Base-by-base conservation (phyloP, 2,797 vertebrate species). In the Threskiornis aethiopicus region DNA sequence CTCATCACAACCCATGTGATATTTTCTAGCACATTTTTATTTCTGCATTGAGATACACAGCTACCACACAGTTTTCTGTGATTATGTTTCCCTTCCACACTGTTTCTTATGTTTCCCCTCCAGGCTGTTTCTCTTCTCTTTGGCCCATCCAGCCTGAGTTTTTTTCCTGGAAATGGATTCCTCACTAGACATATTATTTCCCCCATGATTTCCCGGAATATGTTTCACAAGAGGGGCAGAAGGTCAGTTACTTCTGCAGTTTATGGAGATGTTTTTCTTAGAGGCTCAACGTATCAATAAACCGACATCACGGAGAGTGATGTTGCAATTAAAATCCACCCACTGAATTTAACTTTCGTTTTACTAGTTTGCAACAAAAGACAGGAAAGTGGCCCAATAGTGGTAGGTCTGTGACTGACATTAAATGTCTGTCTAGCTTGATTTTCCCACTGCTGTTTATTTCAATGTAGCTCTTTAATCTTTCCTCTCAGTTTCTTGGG, bases 361-460 rank as follows among this genome's bases (percentile, higher is more conserved):
- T 91, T 76, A 72, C 80, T 70, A 73, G 51, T 93, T 76, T 65
- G n/a, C 33, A 66, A 54, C 47, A 39, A 79, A 62, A 90, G 15
- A 57, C 35, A 84, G 95, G 87, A 97, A 96, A 90, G 59, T 95
- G 93, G 86, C 75, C 44, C 73, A 95, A 71, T 70, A 33, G 57
- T 24, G 29, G 33, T 64, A 57, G 13, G 29, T 91, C 95, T 84
- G 41, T 85, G 75, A 41, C 65, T 73, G 47, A 24, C n/a, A 39
- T 28, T 66, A 78, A 59, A 33, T 57, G 19, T 55, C 42, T 65
- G 41, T 44, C 31, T 52, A 78, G 31, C 12, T 71, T 62, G 20
- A 69, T 72, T 88, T 88, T 75, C 62, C 49, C 61, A 39, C 26
- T 52, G 47, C 41, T 78, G 21, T 69, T 81, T 69, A 64, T 46